Base-by-base conservation (phyloP, 92 coral and sea anemone genomes). In the Zoanthus sansibaricus region DNA sequence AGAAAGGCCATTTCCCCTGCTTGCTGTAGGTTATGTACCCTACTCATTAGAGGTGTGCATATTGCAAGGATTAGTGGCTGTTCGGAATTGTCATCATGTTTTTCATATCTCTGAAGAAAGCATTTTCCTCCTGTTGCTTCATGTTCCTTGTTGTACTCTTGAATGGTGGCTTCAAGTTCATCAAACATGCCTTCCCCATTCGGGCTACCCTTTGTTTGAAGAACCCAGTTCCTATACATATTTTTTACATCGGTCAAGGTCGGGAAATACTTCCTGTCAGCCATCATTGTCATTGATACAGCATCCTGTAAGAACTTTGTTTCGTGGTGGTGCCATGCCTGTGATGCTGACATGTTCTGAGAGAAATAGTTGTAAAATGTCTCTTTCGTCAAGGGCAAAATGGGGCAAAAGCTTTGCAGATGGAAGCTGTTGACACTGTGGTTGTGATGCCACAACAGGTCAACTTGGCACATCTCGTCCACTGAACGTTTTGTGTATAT, bases 101-200 rank as follows among this genome's bases (percentile, higher is more conserved):
- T 78, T 7, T 88, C 46, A 55, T 54, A 76, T 17, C 80, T 77
- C 64, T 89, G 93, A 20, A 92, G 56, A 21, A 48, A 89, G 67
- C 90, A 86, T 33, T 73, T 92, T 12, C 91, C 95, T 61, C 93
- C 93, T 30, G 69, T 21, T 9, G 17, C 71, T 6, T 72, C 67
- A 75, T 92, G 12, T 13, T 82, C 66, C 21, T 69, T 72, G 78
- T 92, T 92, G 89, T 92, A 92, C 11, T 86, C 83, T 1, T 73
- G 2, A 21, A 92, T 71, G 31, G 49, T 12, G 46, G 20, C 46
- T 21, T 80, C 83, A 14, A 92, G 90, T n/a, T 77, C 61, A 21
- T 86, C 87, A 92, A 92, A 80, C 92, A 92, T 79, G 31, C 48
- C 92, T 12, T 72, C 42, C 12, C 94, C 93, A 92, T 89, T 89